Percentiles rank a stretch among this genome's conserved stretches.
phyloP scores from a whole-genome alignment of 2,797 vertebrate species.

The Xiphophorus birchmanni region DNA sequence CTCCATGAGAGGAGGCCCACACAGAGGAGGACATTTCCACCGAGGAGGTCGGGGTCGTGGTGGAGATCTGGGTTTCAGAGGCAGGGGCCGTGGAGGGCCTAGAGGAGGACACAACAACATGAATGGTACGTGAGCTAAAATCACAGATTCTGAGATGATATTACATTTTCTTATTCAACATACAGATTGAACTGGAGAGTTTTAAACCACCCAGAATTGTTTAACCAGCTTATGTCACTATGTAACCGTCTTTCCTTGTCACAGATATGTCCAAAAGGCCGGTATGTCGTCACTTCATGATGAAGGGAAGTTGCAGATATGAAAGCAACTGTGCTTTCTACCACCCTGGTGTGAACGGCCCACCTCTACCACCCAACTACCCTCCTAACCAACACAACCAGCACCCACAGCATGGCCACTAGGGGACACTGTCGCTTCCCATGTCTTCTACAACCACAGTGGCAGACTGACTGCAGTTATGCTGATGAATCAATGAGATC shows the following conservation, averaged over 20 bases:
- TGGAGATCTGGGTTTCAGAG: constrained; percentile 86
- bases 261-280: constrained; percentile 93
- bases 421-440: constrained; percentile 7
- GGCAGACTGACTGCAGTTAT: background rate
- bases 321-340: constrained; percentile 96
- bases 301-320: constrained; percentile 95
- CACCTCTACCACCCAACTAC: constrained; percentile 84
- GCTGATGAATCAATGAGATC: background rate
- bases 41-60: constrained; percentile 86
- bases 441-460: background rate
- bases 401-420: constrained; percentile 72
- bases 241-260: constrained; percentile 8
- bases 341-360: constrained; percentile 93
- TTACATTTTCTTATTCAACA: background rate
- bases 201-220: background rate
- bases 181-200: background rate
- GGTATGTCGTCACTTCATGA: constrained; percentile 93
- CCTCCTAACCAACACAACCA: constrained; percentile 69
- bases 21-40: constrained; percentile 87
- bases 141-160: background rate
- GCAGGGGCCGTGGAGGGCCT: constrained; percentile 86
- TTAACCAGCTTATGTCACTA: background rate
- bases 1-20: constrained; percentile 83
- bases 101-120: constrained; percentile 87
- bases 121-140: constrained; percentile 72